Evolutionary conservation across 2,888 invertebrate species (phyloP).

Genomic region (Tetrapedia diversipes): DNA sequence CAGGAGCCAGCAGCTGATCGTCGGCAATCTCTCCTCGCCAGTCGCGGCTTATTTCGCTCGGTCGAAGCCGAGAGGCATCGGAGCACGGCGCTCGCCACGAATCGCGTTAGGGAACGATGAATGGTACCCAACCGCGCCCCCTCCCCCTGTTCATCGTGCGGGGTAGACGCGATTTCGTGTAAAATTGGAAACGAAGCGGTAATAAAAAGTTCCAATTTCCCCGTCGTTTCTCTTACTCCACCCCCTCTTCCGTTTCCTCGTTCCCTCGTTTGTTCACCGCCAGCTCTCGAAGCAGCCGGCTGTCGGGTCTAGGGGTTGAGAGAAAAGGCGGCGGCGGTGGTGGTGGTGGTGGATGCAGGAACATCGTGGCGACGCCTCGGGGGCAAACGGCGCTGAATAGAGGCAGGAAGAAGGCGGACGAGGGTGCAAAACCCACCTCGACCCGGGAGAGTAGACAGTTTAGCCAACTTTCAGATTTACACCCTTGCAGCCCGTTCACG

Average conservation of each 20-base stretch:
- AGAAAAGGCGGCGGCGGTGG: not conserved
- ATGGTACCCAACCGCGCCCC: slow-evolving; percentile 51
- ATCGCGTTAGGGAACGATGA: slow-evolving; percentile 64
- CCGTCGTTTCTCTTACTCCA: slow-evolving; percentile 47
- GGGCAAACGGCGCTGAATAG: slow-evolving; percentile 66
- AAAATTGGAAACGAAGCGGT: slow-evolving; percentile 72
- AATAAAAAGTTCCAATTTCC: slow-evolving; percentile 74
- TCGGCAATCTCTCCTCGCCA: slow-evolving; percentile 41
- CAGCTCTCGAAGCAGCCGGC: not conserved
- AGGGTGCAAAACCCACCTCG: slow-evolving; percentile 68
- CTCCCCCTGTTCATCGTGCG: slow-evolving; percentile 30
- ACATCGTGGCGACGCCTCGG: slow-evolving; percentile 63
- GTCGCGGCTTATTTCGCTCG: slow-evolving; percentile 54
- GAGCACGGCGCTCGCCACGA: slow-evolving; percentile 43
- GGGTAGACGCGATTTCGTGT: slow-evolving; percentile 60
- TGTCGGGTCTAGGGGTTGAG: too few species aligned
- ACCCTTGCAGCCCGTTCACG: slow-evolving; percentile 77
- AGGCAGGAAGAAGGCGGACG: slow-evolving; percentile 51
- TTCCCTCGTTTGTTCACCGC: not conserved
- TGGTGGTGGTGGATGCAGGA: slow-evolving; percentile 36
- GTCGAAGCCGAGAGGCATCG: slow-evolving; percentile 30
- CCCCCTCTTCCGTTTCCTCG: not conserved
- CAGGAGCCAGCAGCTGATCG: slow-evolving; percentile 3
- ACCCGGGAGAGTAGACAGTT: slow-evolving; percentile 74
- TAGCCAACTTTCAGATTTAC: slow-evolving; percentile 80